Evolutionary conservation across 1,140 invertebrate genomes (phyloP).

Genomic region (Drosophila saltans): DNA sequence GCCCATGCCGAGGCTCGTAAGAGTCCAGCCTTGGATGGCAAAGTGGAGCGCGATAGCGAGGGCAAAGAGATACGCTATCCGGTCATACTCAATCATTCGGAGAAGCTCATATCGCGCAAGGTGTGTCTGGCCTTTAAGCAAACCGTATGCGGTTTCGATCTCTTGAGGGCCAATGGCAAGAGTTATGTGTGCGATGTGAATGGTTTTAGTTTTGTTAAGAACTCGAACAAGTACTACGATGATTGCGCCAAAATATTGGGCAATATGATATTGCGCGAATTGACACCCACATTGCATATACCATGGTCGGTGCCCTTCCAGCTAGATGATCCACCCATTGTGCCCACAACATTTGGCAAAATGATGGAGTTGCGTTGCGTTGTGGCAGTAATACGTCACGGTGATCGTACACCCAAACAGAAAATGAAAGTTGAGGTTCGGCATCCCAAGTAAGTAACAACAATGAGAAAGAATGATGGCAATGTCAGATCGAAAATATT

Average conservation of each 20-base stretch:
- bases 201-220: slow-evolving; percentile 99
- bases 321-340: slow-evolving; percentile 98
- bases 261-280: slow-evolving; percentile 94
- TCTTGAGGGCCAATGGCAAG: slow-evolving; percentile 98
- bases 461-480: too few relatives aligned
- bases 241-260: slow-evolving; percentile 99
- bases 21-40: slow-evolving; percentile 98
- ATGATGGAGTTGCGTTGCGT: slow-evolving; percentile 99
- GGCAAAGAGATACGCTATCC: slow-evolving; percentile 99
- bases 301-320: slow-evolving; percentile 98
- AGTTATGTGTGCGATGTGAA: slow-evolving; percentile 99
- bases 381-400: slow-evolving; percentile 98
- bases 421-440: slow-evolving; percentile 99
- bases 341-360: slow-evolving; percentile 99
- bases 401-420: slow-evolving; percentile 99
- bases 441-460: slow-evolving; percentile 93
- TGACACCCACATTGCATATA: slow-evolving; percentile 97
- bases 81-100: slow-evolving; percentile 97
- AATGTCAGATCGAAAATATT: too few relatives aligned
- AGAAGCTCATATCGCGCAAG: slow-evolving; percentile 99
- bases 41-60: slow-evolving; percentile 98
- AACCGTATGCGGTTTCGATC: slow-evolving; percentile 99
- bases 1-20: slow-evolving; percentile 99
- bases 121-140: slow-evolving; percentile 99
- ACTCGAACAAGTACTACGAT: slow-evolving; percentile 99